Base-by-base conservation (phyloP, 2,113 vertebrate species). In the Sturnira hondurensis region DNA sequence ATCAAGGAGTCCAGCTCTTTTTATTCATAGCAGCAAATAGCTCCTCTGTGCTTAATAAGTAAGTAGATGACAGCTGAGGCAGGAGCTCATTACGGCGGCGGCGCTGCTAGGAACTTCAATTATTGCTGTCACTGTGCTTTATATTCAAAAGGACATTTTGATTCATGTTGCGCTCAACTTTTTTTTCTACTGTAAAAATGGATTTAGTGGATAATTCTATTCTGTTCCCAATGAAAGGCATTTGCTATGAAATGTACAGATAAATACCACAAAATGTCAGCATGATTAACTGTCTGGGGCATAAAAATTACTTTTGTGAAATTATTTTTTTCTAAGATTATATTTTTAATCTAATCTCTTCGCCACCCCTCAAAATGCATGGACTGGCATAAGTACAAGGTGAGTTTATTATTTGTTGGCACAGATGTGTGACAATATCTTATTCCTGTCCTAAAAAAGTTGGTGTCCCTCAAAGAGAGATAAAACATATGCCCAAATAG, bases 31-130 rank as follows among this genome's bases (percentile, higher is more conserved):
- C n/a, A 92, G 78, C 50, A 94, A 97, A 96, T 70, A 97, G 31
- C 76, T 97, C 91, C 68, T 92, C 95, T 41, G 95, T 93, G 36
- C 70, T 96, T 90, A 97, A 91, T 92, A 78, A 96, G 97, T 68
- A 1, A 85, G 70, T 93, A 43, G 14, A 33, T 80, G 68, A 73
- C 15, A 33, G 77, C 93, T 94, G 15, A 76, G n/a, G 9, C 82
- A 94, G n/a, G 56, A 96, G 77, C 19, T 89, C n/a, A 68, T 96
- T 95, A 73, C 0, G 54, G 33, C 31, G 71, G 10, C 13, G 41
- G 45, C 95, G 90, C 1, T 0, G 71, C 24, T 24, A 89, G 76
- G 65, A 96, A 96, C 22, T 47, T 97, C 93, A 96, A 54, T 94
- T 96, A 92, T 94, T 97, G 84, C 43, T 76, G 47, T 65, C 86